Conservation (phyloP, 2,888 invertebrate genomes). For the Marronus borbonicus region DNA sequence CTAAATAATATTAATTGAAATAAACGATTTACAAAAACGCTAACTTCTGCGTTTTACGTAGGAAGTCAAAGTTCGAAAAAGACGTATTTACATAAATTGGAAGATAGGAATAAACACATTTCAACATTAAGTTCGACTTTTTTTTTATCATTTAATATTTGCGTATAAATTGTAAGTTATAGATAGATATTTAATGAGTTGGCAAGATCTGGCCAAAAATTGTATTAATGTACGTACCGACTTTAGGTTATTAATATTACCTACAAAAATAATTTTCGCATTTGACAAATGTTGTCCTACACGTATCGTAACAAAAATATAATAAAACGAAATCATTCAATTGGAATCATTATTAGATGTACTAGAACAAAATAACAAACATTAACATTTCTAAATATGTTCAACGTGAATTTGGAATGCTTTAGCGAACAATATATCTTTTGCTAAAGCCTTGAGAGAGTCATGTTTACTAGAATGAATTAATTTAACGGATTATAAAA, state of each 20-base stretch:
- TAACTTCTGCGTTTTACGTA: constrained; percentile 3
- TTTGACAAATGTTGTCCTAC: neutral
- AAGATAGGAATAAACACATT: neutral
- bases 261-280: no score
- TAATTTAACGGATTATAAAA: no score
- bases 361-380: constrained; percentile 5
- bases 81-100: neutral
- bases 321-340: constrained; percentile 2
- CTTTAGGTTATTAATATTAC: neutral
- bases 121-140: neutral
- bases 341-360: constrained; percentile 15
- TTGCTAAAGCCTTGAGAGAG: no score
- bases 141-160: neutral
- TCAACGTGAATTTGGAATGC: no score
- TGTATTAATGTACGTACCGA: neutral
- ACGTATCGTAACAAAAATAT: neutral
- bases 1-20: constrained; percentile 35
- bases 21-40: neutral
- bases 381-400: neutral
- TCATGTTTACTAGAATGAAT: no score
- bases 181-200: constrained; percentile 6
- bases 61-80: constrained; percentile 1
- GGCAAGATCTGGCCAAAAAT: constrained; percentile 36
- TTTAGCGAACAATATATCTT: no score
- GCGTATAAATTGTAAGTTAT: neutral